Conservation (phyloP, 2,888 invertebrate genomes). For the Caenorhabditis panamensis region DNA sequence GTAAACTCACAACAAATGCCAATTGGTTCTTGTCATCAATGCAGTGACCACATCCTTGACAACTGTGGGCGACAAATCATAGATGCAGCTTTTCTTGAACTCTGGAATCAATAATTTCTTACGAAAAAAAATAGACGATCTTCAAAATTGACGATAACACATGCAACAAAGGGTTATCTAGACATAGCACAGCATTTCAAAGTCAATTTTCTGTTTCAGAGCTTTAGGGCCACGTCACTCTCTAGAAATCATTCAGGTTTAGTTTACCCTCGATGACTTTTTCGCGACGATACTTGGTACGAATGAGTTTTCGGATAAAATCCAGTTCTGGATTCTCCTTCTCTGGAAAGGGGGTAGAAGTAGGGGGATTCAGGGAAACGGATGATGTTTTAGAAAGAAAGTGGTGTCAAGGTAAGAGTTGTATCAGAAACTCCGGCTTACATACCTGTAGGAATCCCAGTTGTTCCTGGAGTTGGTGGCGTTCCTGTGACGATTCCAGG, state of each 20-base stretch:
- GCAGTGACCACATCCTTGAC: constrained; percentile 79
- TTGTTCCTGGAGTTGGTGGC: constrained; percentile 63
- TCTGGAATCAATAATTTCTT: constrained; percentile 27
- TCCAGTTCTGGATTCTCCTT: constrained; percentile 36
- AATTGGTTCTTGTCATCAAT: constrained; percentile 77
- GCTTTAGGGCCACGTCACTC: constrained; percentile 22
- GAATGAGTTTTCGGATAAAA: constrained; percentile 56
- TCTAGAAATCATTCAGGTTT: constrained; percentile 17
- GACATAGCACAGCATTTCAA: not conserved
- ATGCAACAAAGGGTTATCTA: constrained; percentile 35
- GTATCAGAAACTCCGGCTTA: not conserved
- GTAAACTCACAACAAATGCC: constrained; percentile 76
- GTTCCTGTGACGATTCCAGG: constrained; percentile 39
- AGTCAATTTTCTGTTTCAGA: not conserved
- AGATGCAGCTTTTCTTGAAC: constrained; percentile 71
- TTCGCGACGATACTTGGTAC: constrained; percentile 53
- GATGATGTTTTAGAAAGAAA: not conserved
- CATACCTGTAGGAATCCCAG: constrained; percentile 62
- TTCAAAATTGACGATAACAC: not conserved
- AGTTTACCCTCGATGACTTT: constrained; percentile 55
- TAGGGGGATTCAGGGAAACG: not conserved
- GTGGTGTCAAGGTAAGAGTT: not conserved
- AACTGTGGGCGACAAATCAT: constrained; percentile 80
- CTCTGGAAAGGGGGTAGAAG: not conserved
- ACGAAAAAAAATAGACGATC: not conserved